These are phyloP conservation scores for Drosophila bifasciata DNA, from an alignment of 1,140 invertebrate genomes.

Conservation along the genomic window DNA sequence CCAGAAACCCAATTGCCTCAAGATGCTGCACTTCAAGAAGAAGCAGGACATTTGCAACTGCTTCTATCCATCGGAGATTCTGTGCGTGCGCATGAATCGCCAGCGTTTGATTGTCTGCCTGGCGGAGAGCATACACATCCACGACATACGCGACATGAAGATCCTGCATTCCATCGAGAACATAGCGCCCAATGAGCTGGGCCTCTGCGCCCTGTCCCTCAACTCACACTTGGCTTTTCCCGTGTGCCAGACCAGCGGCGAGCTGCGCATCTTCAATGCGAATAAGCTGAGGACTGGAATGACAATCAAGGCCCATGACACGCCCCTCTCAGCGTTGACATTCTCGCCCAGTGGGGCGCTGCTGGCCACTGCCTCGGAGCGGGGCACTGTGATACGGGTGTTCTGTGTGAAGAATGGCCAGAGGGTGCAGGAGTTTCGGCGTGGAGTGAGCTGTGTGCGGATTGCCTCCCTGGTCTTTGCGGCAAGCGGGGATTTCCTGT, in stretches of 20 bases:
- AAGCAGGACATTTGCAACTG: slow-evolving; percentile 99
- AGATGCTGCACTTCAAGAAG: slow-evolving; percentile 98
- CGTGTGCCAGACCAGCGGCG: slow-evolving; percentile 95
- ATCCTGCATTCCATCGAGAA: slow-evolving; percentile 98
- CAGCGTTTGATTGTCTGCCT: slow-evolving; percentile 97
- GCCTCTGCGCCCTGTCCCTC: slow-evolving; percentile 96
- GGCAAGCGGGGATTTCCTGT: slow-evolving; percentile 94
- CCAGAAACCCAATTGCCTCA: slow-evolving; percentile 81
- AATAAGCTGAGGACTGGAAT: slow-evolving; percentile 96
- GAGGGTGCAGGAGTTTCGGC: slow-evolving; percentile 96
- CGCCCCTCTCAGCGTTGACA: slow-evolving; percentile 95
- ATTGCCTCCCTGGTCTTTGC: slow-evolving; percentile 97
- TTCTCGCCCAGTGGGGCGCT: slow-evolving; percentile 95
- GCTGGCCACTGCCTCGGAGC: slow-evolving; percentile 97
- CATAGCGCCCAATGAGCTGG: slow-evolving; percentile 97
- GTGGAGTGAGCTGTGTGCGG: slow-evolving; percentile 97
- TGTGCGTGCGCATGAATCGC: slow-evolving; percentile 98
- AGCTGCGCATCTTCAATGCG: slow-evolving; percentile 99
- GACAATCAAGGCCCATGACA: slow-evolving; percentile 98
- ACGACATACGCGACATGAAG: slow-evolving; percentile 99
- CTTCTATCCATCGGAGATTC: slow-evolving; percentile 98
- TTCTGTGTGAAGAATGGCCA: slow-evolving; percentile 95
- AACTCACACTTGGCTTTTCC: slow-evolving; percentile 97
- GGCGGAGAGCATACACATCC: slow-evolving; percentile 98
- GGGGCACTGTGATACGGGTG: slow-evolving; percentile 98